These are phyloP conservation scores for Meteorus cinctellus DNA, from an alignment of 2,888 invertebrate species.

Conservation along the genomic window DNA sequence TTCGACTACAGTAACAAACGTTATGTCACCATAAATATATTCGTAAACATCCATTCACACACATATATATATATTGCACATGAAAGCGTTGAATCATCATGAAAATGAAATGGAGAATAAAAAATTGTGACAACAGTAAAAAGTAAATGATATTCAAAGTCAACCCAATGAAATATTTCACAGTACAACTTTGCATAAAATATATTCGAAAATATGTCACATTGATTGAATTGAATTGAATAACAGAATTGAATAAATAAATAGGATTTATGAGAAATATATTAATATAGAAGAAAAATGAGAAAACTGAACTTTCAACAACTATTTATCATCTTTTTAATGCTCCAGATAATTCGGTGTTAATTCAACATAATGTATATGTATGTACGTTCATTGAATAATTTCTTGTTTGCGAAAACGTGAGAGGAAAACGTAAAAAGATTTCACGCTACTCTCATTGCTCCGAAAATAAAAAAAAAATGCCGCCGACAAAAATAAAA, in stretches of 20 bases:
- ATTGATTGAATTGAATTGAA: not conserved
- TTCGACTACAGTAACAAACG: no score
- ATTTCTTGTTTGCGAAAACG: slow-evolving; percentile 49
- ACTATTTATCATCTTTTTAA: slow-evolving; percentile 50
- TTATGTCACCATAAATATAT: no score
- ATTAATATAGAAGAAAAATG: slow-evolving; percentile 4
- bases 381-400: slow-evolving; percentile 50
- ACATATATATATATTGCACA: not conserved
- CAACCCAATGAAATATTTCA: not conserved
- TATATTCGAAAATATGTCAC: not conserved
- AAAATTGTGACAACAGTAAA: not conserved
- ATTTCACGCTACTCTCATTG: not conserved
- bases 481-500: not conserved
- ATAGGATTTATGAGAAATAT: not conserved
- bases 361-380: slow-evolving; percentile 46
- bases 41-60: no score
- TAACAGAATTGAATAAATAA: not conserved
- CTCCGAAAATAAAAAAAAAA: not conserved
- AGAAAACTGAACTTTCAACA: not conserved
- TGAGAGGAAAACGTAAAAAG: slow-evolving; percentile 46
- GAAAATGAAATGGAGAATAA: not conserved
- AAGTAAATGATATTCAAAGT: slow-evolving; percentile 5
- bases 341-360: slow-evolving; percentile 45
- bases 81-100: not conserved
- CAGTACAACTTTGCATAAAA: not conserved